Base-by-base conservation (phyloP, 2,113 vertebrate species). In the Acanthisitta chloris region DNA sequence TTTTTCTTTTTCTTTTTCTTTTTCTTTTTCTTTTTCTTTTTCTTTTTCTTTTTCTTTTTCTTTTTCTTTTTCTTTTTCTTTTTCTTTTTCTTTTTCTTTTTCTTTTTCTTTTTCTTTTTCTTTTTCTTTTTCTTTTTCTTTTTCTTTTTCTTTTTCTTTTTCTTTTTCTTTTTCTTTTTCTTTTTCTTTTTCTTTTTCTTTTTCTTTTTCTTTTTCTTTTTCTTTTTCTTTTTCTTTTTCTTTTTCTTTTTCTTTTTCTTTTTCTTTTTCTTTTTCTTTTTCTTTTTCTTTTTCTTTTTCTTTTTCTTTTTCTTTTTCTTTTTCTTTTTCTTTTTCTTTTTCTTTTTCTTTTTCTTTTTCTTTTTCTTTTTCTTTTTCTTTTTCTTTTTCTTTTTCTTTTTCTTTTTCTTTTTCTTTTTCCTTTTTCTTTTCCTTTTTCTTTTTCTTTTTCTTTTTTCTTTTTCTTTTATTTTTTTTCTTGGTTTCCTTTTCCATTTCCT, bases 271-370 rank as follows among this genome's bases (percentile, higher is more conserved):
- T 19, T 25, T 7, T 13, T 5, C 1, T 12, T 14, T 10, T 20
- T 2, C 1, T 11, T 21, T 17, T 34, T 3, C 7, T 18, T 14
- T 6, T 26, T 34, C 1, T 10, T 13, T 3, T 6, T 34, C 6
- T 14, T 6, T 4, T 17, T 6, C 3, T 9, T 2, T 2, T 9
- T 1, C 5, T 3, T 4, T 3, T 10, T 3, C 7, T 3, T 6
- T 2, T 6, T 1, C 4, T 6, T 1, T 3, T 5, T 3, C 3
- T 18, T 2, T 3, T 17, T 4, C 4, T 25, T 4, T 5, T 25
- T 5, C 6, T 13, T 1, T 5, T 20, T 8, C 8, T 8, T 0
- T 6, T 19, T 9, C 4, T 12, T 8, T 23, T 4, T 5, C 5
- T 17, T 1, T 9, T 10, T 2, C 5, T 11, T 3, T 9, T 11